Conservation (phyloP, 1,140 invertebrate genomes). For the Aethina tumida region DNA sequence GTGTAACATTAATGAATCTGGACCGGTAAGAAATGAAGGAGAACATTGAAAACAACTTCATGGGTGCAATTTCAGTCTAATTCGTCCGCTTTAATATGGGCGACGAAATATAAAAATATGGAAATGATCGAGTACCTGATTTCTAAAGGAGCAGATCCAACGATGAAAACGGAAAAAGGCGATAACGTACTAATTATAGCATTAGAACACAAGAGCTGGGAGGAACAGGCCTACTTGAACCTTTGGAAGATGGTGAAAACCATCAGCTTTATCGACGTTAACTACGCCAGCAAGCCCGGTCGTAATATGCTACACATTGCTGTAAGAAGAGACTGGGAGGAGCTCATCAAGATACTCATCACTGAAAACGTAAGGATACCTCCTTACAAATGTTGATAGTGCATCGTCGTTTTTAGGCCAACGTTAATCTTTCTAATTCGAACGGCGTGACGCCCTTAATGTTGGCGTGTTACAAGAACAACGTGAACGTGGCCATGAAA, state of each 20-base stretch:
- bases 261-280: slow-evolving; percentile 21
- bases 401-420: slow-evolving; percentile 15
- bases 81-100: slow-evolving; percentile 31
- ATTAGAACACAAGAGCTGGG: slow-evolving; percentile 29
- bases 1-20: slow-evolving; percentile 22
- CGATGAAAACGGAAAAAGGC: slow-evolving; percentile 26
- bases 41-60: not conserved
- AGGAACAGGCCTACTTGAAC: slow-evolving; percentile 30
- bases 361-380: slow-evolving; percentile 15
- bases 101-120: slow-evolving; percentile 30
- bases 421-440: slow-evolving; percentile 25
- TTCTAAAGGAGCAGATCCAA: slow-evolving; percentile 29
- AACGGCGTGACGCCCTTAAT: slow-evolving; percentile 33
- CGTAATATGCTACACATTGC: slow-evolving; percentile 33
- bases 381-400: not conserved
- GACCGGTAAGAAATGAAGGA: slow-evolving; percentile 14
- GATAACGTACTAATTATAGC: slow-evolving; percentile 33
- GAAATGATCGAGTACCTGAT: slow-evolving; percentile 33
- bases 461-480: slow-evolving; percentile 28
- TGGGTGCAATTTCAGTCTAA: slow-evolving; percentile 24
- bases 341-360: slow-evolving; percentile 24
- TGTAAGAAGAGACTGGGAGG: slow-evolving; percentile 30
- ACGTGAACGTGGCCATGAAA: slow-evolving; percentile 22
- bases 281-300: slow-evolving; percentile 29
- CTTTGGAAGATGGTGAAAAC: slow-evolving; percentile 29